Evolutionary conservation across 2,888 invertebrate species (phyloP), one percentile per base, ranked within the genome.

Genomic region (Carcina quercana): DNA sequence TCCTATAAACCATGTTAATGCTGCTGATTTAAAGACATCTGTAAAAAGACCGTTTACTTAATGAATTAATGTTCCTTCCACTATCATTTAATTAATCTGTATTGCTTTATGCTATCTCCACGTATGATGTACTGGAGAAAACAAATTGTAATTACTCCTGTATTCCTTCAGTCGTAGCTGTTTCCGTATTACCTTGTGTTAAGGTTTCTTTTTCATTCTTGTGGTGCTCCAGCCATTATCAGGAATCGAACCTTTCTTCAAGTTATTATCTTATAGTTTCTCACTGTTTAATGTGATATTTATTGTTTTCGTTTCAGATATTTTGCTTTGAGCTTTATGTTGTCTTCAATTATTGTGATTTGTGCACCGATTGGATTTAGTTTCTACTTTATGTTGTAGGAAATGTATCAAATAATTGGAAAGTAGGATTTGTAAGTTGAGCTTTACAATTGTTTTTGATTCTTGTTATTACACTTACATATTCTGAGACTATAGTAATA

Each of bases 51-150:
- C 43, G 48, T 56, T 53, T 51, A 52, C 47, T 54, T 54, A 60
- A 63, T 64, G 53, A 71, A 66, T 70, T 56, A 63, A 60, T 59
- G 57, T 50, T 49, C 36, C 46, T 38, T 44, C 44, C 39, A 42
- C 56, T 68, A 72, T 72, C 68, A 63, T 62, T 68, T 69, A 72
- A 70, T 73, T 70, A 70, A 72, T 72, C 70, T 57, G 50, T 52
- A 57, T 56, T 50, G 47, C 53, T 52, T 53, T 60, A 59, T 63
- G 57, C 48, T 61, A 65, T 65, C 57, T 50, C 34, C 31, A 43
- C 48, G 45, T 29, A 56, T 55, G 61, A 64, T 62, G 59, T 59
- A 62, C 48, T 49, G 47, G 45, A 45, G 50, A 53, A 62, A 63
- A 63, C 57, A 52, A 60, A 66, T 62, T 65, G 57, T 57, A 62